Base-by-base conservation (phyloP, 2,113 vertebrate genomes). In the Brachyhypopomus occidentalis region DNA sequence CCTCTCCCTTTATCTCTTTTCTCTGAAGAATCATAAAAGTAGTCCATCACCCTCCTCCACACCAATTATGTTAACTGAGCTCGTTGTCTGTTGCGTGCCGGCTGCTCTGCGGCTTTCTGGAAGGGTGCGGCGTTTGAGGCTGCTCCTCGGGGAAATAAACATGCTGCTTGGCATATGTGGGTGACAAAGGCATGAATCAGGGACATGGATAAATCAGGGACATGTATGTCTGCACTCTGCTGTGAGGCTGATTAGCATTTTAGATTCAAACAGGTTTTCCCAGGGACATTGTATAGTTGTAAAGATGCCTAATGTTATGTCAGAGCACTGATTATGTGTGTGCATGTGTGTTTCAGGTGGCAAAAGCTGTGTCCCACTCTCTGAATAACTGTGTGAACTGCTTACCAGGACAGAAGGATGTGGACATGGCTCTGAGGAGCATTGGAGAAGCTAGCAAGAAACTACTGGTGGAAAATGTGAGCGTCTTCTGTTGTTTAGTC, bases 391-490 rank as follows among this genome's bases (percentile, higher is more conserved):
- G 98, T 0, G 98, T 99, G 80, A 99, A 99, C 87, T 99, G 97
- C 91, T 94, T 99, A 75, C 98, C 98, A 23, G 98, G 98, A 41
- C 98, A 99, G 89, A 99, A 98, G 90, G 98, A 99, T 86, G 98
- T 99, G 72, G 98, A 99, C 70, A 96, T 99, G 92, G 98, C 98
- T 63, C 92, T 99, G 41, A 96, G 97, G 90, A 98, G 96, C 88
- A 99, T 99, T 0, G 97, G 97, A 2, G 98, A 99, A 83, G 96
- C 98, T 82, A 99, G 98, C 93, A 99, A 99, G 92, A 99, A 98
- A 89, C 92, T 99, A 59, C 94, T 98, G 63, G 96, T 98, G 83
- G 98, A 99, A 85, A 94, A 92, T 86, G 98, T 99, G 88, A 95
- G 96, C 82, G 5, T 48, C 3, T 38, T 19, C 59, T 9, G 41